Percentiles rank a stretch among this genome's conserved stretches.
Evolutionary conservation across 2,888 invertebrate genomes (phyloP).

Genomic region (Beris chalybata): DNA sequence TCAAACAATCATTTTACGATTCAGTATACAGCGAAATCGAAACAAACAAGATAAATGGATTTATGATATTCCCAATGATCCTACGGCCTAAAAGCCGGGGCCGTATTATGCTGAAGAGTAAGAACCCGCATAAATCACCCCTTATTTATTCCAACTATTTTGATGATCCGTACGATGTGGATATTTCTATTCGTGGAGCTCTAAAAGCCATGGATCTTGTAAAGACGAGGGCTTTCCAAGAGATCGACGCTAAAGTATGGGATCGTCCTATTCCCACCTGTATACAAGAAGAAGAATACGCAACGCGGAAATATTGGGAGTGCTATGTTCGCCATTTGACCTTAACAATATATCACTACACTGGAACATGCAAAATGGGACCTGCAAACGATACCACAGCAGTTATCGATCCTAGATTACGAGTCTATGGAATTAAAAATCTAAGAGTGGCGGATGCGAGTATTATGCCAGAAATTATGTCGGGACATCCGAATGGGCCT

Average conservation of each 20-base stretch:
- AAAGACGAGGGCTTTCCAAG: constrained; percentile 59
- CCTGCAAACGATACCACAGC: constrained; percentile 62
- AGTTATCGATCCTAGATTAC: constrained; percentile 65
- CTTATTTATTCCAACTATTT: constrained; percentile 71
- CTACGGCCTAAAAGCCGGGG: constrained; percentile 73
- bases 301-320: constrained; percentile 66
- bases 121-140: constrained; percentile 67
- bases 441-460: constrained; percentile 62
- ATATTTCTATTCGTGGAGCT: constrained; percentile 64
- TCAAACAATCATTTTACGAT: constrained; percentile 56
- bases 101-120: constrained; percentile 63
- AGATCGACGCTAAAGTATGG: constrained; percentile 60
- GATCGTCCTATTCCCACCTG: constrained; percentile 65
- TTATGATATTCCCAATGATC: constrained; percentile 65
- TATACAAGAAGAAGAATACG: constrained; percentile 53
- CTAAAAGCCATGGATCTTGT: constrained; percentile 59
- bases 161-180: constrained; percentile 64
- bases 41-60: constrained; percentile 54
- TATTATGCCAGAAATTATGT: constrained; percentile 60
- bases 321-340: constrained; percentile 67
- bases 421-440: constrained; percentile 58
- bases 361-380: constrained; percentile 69
- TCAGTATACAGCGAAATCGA: constrained; percentile 56
- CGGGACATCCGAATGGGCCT: constrained; percentile 61
- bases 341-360: constrained; percentile 67